Evolutionary conservation across 2,888 invertebrate species (phyloP), one percentile per base, ranked within the genome.

Genomic region (Nasonovia ribisnigri): DNA sequence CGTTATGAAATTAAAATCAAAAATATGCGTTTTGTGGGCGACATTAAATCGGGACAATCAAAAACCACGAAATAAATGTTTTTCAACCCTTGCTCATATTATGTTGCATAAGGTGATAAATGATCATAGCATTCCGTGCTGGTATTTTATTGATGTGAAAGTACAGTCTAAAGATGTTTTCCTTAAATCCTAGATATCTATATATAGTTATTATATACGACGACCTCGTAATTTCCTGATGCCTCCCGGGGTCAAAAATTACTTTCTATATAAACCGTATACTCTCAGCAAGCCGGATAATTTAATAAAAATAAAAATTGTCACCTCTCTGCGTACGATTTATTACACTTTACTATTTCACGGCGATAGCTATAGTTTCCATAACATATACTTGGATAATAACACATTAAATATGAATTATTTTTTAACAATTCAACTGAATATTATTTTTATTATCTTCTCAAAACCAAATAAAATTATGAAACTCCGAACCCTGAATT

Each of bases 191-290:
- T 36, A n/a, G n/a, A n/a, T n/a, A n/a, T 20, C 3, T 77, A 77
- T 77, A 48, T 46, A 48, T 48, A 36, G 29, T 57, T 87, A 84
- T 84, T 43, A 87, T 48, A 48, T 51, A 67, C 42, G 60, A 92
- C 67, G 43, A 88, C 92, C 77, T 43, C 77, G 77, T 88, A 77
- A 54, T 92, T 92, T 88, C 42, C 29, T 67, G 67, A 88, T 77
- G 88, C 26, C 92, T 77, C 51, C 92, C 77, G 92, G 92, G 67
- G 88, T 92, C 77, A 77, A 88, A 92, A 77, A 77, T 51, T 77
- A 92, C 92, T 92, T 92, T 92, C 92, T 77, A 92, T 51, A 46
- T 36, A n/a, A 8, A 51, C 46, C 8, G 16, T 11, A 84, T 42
- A 20, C n/a, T 67, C 29, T 29, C 24, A 43, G 87, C 24, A 36